A percentile compares a stretch with the other conserved stretches of the same genome.
These are phyloP conservation scores for Chymomyza procnemis DNA, from an alignment of 2,888 invertebrate genomes.

Conservation along the genomic window DNA sequence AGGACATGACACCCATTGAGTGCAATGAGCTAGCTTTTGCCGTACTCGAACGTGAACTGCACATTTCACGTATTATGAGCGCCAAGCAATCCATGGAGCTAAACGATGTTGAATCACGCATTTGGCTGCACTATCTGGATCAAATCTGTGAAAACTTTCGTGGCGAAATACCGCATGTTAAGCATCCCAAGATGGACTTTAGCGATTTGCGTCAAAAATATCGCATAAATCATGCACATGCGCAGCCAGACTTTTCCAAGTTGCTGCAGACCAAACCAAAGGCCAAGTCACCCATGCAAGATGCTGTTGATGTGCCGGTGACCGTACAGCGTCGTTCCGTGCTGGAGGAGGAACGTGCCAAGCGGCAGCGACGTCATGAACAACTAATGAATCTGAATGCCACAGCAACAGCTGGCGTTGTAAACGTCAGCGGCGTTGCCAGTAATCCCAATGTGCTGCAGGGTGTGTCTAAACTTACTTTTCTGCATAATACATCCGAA, in stretches of 20 bases:
- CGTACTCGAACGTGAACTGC: constrained; percentile 90
- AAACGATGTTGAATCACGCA: constrained; percentile 74
- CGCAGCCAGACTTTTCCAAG: constrained; percentile 76
- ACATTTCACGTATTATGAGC: constrained; percentile 85
- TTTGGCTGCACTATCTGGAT: constrained; percentile 88
- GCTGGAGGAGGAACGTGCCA: constrained; percentile 76
- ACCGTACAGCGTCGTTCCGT: constrained; percentile 74
- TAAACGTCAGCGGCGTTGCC: constrained; percentile 19
- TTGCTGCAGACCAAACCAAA: constrained; percentile 75
- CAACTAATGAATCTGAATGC: constrained; percentile 57
- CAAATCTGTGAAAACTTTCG: constrained; percentile 94
- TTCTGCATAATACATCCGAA: constrained; percentile 24
- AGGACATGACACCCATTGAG: constrained; percentile 82
- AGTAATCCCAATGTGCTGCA: constrained; percentile 46
- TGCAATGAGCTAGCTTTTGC: constrained; percentile 92
- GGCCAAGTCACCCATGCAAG: constrained; percentile 76
- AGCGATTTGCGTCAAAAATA: constrained; percentile 77
- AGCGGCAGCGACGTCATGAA: constrained; percentile 76
- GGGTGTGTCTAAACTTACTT: constrained; percentile 59
- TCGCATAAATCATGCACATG: constrained; percentile 72
- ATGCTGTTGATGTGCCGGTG: constrained; percentile 74
- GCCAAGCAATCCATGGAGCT: constrained; percentile 83
- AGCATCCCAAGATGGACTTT: constrained; percentile 84
- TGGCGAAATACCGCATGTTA: constrained; percentile 92
- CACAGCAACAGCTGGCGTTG: constrained; percentile 16